phyloP scores from a whole-genome alignment of 1,140 invertebrate species.

The Sminthurides bifidus region DNA sequence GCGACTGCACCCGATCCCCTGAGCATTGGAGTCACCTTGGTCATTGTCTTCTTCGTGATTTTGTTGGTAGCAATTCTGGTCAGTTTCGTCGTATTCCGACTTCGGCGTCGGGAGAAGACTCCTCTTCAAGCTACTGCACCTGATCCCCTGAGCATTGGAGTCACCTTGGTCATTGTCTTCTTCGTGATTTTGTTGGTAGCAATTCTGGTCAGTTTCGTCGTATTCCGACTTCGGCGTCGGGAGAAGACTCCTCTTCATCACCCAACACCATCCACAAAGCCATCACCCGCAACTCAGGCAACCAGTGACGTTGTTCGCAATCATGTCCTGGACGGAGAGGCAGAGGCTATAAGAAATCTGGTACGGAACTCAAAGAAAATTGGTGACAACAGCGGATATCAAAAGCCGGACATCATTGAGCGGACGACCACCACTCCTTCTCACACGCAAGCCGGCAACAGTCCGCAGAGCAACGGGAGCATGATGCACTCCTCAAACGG shows the following conservation, averaged over 20 bases:
- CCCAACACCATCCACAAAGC: slow-evolving; percentile 40
- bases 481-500: slow-evolving; percentile 9
- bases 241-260: slow-evolving; percentile 48
- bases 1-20: slow-evolving; percentile 69
- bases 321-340: slow-evolving; percentile 20
- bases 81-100: slow-evolving; percentile 75
- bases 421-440: slow-evolving; percentile 18
- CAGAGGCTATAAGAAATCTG: slow-evolving; percentile 27
- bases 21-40: slow-evolving; percentile 77
- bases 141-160: slow-evolving; percentile 76
- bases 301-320: slow-evolving; percentile 20
- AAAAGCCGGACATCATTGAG: slow-evolving; percentile 31
- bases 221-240: slow-evolving; percentile 70
- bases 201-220: slow-evolving; percentile 75
- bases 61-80: slow-evolving; percentile 73
- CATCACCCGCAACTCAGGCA: slow-evolving; percentile 22
- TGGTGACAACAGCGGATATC: slow-evolving; percentile 18
- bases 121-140: slow-evolving; percentile 63
- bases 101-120: slow-evolving; percentile 70
- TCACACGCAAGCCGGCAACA: slow-evolving; percentile 14
- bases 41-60: slow-evolving; percentile 87
- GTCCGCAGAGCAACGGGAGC: slow-evolving; percentile 20
- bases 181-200: slow-evolving; percentile 78
- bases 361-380: slow-evolving; percentile 30
- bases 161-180: slow-evolving; percentile 85